Conservation (phyloP, 2,113 vertebrate species). For the Pedionomus torquatus region DNA sequence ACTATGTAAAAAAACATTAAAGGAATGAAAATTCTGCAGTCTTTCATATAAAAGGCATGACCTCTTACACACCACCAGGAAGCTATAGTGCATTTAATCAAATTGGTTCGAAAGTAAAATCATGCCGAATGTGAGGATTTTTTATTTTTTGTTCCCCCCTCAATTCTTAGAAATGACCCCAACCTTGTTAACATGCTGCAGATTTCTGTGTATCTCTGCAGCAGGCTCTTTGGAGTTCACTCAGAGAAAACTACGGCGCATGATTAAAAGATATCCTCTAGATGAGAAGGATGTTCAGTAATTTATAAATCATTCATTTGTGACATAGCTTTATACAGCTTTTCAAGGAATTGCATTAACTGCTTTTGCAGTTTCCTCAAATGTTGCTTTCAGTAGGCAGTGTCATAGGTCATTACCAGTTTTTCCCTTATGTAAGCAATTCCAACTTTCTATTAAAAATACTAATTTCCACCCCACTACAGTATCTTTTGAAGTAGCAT, state of each 20-base stretch:
- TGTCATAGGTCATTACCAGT: constrained; percentile 77
- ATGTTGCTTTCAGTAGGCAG: constrained; percentile 73
- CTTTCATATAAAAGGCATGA: constrained; percentile 65
- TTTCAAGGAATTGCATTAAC: constrained; percentile 77
- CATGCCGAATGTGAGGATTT: constrained; percentile 43
- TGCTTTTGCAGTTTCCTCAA: constrained; percentile 73
- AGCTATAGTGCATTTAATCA: constrained; percentile 76
- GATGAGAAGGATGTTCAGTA: constrained; percentile 77
- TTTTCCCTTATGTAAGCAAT: constrained; percentile 83
- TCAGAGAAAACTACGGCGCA: constrained; percentile 43
- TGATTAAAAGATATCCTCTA: constrained; percentile 80
- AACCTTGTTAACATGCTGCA: constrained; percentile 76
- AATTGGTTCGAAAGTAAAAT: constrained; percentile 73
- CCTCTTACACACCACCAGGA: constrained; percentile 70
- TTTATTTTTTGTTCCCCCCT: constrained; percentile 35
- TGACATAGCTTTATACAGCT: constrained; percentile 74
- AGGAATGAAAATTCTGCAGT: constrained; percentile 75
- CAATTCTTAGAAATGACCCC: constrained; percentile 71
- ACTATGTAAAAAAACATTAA: constrained; percentile 75
- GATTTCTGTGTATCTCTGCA: constrained; percentile 59
- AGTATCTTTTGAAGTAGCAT: constrained; percentile 78
- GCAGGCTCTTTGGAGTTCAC: constrained; percentile 70
- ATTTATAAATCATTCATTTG: constrained; percentile 82
- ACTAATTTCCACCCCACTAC: constrained; percentile 79
- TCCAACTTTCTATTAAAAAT: constrained; percentile 81